Percentiles rank a stretch among this genome's conserved stretches.
These are phyloP conservation scores for Lepidurus couesii DNA, from an alignment of 1,140 invertebrate genomes.

Conservation along the genomic window DNA sequence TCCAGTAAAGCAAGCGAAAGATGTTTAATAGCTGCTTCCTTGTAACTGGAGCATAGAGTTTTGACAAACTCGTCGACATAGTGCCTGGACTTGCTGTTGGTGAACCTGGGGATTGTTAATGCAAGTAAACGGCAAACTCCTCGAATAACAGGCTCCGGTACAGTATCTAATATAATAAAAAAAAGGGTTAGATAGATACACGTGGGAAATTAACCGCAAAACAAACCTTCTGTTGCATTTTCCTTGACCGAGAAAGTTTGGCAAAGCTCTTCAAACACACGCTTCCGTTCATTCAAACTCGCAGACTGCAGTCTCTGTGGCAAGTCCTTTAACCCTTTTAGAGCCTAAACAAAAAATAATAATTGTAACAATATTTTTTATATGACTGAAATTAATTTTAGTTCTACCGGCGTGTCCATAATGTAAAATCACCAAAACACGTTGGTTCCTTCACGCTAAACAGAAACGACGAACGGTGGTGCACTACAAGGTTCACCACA, in stretches of 20 bases:
- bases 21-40: slow-evolving; percentile 62
- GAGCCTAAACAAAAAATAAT: slow-evolving; percentile 49
- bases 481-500: background rate
- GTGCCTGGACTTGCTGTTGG: slow-evolving; percentile 67
- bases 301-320: slow-evolving; percentile 69
- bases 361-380: slow-evolving; percentile 38
- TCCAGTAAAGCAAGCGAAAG: slow-evolving; percentile 56
- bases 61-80: slow-evolving; percentile 63
- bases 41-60: slow-evolving; percentile 57
- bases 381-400: background rate
- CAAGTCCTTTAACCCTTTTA: slow-evolving; percentile 70
- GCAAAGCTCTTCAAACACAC: slow-evolving; percentile 63
- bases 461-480: background rate
- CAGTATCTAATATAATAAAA: slow-evolving; percentile 55
- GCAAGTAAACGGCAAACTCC: slow-evolving; percentile 69
- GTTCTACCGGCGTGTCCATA: background rate
- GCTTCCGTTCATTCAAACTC: slow-evolving; percentile 64
- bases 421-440: background rate
- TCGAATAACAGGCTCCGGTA: slow-evolving; percentile 62
- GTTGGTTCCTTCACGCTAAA: background rate
- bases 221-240: slow-evolving; percentile 40
- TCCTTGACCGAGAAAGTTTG: slow-evolving; percentile 67
- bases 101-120: slow-evolving; percentile 66
- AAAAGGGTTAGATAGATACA: background rate
- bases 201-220: background rate